phyloP scores from a whole-genome alignment of 2,113 vertebrate genomes.

The Tetrax tetrax region DNA sequence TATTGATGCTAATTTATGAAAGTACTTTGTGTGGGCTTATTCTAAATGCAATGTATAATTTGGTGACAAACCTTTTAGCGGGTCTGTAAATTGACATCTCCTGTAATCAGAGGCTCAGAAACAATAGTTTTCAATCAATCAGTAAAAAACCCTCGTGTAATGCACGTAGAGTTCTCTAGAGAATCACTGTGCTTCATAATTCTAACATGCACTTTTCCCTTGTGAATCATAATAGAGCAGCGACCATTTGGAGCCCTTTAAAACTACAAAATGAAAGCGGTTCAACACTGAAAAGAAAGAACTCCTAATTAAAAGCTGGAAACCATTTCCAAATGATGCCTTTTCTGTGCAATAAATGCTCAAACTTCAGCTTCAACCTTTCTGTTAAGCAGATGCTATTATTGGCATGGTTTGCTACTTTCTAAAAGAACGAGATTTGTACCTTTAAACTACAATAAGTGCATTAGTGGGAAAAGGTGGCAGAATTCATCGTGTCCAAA shows the following conservation, averaged over 20 bases:
- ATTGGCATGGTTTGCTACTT: neutral
- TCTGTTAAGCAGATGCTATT: conserved; percentile 48
- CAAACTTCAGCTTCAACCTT: conserved; percentile 35
- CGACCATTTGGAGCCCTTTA: conserved; percentile 41
- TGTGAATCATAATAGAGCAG: conserved; percentile 39
- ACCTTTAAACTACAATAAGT: conserved; percentile 11
- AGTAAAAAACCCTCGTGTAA: neutral
- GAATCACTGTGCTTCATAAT: conserved; percentile 51
- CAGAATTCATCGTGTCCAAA: neutral
- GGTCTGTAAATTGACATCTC: conserved; percentile 62
- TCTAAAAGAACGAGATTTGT: conserved; percentile 5
- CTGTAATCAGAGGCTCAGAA: conserved; percentile 60
- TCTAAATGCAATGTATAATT: conserved; percentile 71
- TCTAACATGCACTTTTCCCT: conserved; percentile 49
- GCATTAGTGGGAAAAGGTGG: neutral
- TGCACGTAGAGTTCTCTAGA: neutral
- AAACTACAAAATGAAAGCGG: conserved; percentile 44
- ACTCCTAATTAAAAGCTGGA: conserved; percentile 43
- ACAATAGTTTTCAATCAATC: conserved; percentile 71
- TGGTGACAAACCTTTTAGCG: conserved; percentile 63
- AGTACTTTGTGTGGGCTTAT: conserved; percentile 50
- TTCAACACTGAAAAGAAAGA: conserved; percentile 44
- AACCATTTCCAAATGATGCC: conserved; percentile 44
- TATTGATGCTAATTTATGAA: conserved; percentile 72
- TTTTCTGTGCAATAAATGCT: conserved; percentile 45